Base-by-base conservation (phyloP, 2,113 vertebrate genomes). In the Raja brachyura region DNA sequence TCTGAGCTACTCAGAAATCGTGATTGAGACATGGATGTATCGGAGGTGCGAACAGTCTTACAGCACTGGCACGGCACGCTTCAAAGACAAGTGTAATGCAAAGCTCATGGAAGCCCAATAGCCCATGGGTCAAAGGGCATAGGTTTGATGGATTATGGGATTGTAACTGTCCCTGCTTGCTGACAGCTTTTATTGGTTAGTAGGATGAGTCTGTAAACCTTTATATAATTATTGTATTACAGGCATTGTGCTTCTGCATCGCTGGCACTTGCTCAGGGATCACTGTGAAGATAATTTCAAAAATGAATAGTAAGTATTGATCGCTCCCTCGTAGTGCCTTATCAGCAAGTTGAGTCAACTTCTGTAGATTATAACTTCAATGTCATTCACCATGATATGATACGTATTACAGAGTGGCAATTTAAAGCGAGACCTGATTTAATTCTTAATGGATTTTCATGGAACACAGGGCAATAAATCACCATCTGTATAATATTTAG, bases 301-400 rank as follows among this genome's bases (percentile, higher is more conserved):
- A 99, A 99, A 99, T 99, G 97, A 99, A 99, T 99, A 99, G 98
- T 99, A 99, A 98, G 98, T 97, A 99, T 99, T 96, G 99, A 99
- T 97, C 96, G 96, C 96, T 96, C 96, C 96, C 94, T 95, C 96
- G 97, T 95, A 97, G 97, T 96, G 97, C 95, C 98, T 98, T 98
- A 98, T 98, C 98, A 97, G 97, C 94, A 96, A 96, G 96, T 94
- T 93, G 95, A 96, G 97, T 97, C 97, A 96, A 97, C 97, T 95
- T 96, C 96, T 95, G 97, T 96, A 97, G 97, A 98, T 98, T 98
- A 98, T 98, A 98, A 98, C 96, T 96, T 96, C 97, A 97, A 97
- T 98, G 97, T 98, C 98, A 98, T 98, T 99, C 98, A 98, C 97
- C 97, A 97, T 96, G 96, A 96, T 97, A 97, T 98, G 97, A 98